These are phyloP conservation scores for Chloroclysta siterata DNA, from an alignment of 2,888 invertebrate species.

Conservation along the genomic window DNA sequence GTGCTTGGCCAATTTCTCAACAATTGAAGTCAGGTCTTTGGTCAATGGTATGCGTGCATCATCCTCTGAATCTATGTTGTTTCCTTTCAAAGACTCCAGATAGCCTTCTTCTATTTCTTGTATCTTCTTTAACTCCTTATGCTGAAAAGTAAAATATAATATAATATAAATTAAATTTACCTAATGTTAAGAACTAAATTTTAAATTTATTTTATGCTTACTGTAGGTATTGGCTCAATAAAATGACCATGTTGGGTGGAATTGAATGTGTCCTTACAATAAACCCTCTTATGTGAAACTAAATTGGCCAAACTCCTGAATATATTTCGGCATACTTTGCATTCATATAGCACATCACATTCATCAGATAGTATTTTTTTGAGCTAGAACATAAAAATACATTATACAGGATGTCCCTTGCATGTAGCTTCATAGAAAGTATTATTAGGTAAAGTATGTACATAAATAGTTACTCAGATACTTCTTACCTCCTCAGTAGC, in stretches of 20 bases:
- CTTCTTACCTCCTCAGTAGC: constrained; percentile 90
- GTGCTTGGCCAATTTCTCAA: constrained; percentile 78
- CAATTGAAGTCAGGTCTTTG: constrained; percentile 83
- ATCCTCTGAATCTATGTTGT: constrained; percentile 49
- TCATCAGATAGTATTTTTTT: constrained; percentile 90
- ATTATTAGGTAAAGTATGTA: background rate
- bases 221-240: constrained; percentile 70
- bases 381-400: constrained; percentile 81
- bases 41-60: constrained; percentile 72
- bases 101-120: constrained; percentile 78
- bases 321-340: constrained; percentile 93
- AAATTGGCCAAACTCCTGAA: constrained; percentile 95
- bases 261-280: constrained; percentile 87
- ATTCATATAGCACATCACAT: constrained; percentile 95
- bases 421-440: background rate
- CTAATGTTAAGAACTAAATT: background rate
- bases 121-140: constrained; percentile 76
- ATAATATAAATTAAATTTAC: background rate
- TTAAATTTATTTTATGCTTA: constrained; percentile 57
- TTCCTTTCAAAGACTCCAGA: constrained; percentile 65
- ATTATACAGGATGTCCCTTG: constrained; percentile 10
- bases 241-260: constrained; percentile 74
- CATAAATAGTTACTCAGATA: constrained; percentile 8
- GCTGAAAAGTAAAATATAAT: constrained; percentile 42
- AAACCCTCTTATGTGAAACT: constrained; percentile 94